Percentiles rank a stretch among this genome's conserved stretches.
Evolutionary conservation across 2,797 vertebrate genomes (phyloP).

Genomic region (Phrynocephalus forsythii): DNA sequence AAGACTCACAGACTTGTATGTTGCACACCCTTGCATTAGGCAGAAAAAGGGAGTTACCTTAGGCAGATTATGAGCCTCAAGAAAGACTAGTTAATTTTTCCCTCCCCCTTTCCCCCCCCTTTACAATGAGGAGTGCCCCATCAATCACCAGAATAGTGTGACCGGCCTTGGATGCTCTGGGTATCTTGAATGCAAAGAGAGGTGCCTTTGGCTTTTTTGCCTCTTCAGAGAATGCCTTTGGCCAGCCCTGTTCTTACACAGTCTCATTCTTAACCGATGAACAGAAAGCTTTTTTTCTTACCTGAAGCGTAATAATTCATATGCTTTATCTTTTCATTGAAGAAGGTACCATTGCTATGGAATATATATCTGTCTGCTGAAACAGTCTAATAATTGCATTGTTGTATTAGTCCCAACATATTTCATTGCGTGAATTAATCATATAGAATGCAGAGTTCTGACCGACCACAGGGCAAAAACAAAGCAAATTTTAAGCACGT

Average conservation of each 20-base stretch:
- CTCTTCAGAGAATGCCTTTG: background rate
- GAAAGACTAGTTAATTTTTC: background rate
- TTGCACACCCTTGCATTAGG: background rate
- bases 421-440: background rate
- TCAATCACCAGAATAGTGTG: background rate
- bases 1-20: too few species aligned
- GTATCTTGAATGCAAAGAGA: background rate
- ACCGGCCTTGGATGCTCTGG: background rate
- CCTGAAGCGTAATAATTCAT: slow-evolving; percentile 30
- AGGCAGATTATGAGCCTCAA: background rate
- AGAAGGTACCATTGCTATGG: slow-evolving; percentile 61
- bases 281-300: background rate
- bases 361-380: slow-evolving; percentile 64
- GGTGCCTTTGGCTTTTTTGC: too few species aligned
- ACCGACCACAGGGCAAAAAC: background rate
- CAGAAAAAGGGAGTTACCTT: background rate
- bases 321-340: slow-evolving; percentile 53
- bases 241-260: background rate
- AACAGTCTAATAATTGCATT: slow-evolving; percentile 53
- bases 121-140: background rate
- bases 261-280: too few species aligned
- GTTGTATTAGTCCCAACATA: background rate
- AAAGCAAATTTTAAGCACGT: background rate
- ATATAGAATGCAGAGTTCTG: too few species aligned
- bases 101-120: background rate